These are phyloP conservation scores for Anas platyrhynchos DNA, from an alignment of 2,113 vertebrate genomes.

Conservation along the genomic window DNA sequence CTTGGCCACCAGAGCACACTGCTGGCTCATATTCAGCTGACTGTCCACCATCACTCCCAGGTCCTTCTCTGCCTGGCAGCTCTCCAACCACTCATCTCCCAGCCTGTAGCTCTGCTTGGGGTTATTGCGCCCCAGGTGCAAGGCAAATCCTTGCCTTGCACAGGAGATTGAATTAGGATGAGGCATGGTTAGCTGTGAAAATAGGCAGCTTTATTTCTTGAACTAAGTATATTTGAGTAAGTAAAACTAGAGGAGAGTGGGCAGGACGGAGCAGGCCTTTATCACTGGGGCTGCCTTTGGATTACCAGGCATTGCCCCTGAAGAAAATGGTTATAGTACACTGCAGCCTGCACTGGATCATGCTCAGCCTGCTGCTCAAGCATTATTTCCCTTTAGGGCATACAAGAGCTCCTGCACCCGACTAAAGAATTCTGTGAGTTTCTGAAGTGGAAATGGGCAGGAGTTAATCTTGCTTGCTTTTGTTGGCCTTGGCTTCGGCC, in stretches of 20 bases:
- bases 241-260: fast-evolving
- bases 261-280: not conserved
- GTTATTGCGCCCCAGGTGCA: too few species aligned
- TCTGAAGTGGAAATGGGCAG: not conserved
- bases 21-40: too few species aligned
- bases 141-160: not conserved
- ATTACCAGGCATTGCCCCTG: not conserved
- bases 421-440: not conserved
- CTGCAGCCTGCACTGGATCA: not conserved
- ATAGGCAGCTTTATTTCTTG: not conserved
- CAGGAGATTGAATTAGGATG: not conserved
- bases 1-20: too few species aligned
- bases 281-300: not conserved
- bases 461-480: not conserved
- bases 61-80: too few species aligned
- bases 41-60: too few species aligned
- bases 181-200: not conserved
- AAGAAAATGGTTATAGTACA: fast-evolving
- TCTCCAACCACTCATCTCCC: too few species aligned
- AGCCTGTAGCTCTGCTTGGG: too few species aligned
- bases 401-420: not conserved
- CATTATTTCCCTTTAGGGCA: not conserved
- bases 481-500: not conserved
- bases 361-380: not conserved
- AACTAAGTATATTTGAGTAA: not conserved